These are phyloP conservation scores for Lymantria dispar DNA, from an alignment of 2,888 invertebrate species.

Conservation along the genomic window DNA sequence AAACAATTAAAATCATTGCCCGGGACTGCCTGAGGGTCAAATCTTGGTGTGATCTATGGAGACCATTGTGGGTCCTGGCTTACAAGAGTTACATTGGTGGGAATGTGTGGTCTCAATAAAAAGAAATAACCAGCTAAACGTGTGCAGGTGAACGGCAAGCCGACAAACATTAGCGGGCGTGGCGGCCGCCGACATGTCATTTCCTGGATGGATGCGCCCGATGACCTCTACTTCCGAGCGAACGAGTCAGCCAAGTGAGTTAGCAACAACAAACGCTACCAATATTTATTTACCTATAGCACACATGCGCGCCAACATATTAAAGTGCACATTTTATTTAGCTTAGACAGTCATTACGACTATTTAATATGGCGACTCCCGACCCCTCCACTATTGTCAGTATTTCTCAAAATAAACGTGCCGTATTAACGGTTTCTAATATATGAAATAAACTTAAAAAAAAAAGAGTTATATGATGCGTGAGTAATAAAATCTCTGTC, in stretches of 20 bases:
- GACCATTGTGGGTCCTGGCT: no score
- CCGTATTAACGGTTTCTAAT: not conserved
- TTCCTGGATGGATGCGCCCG: slow-evolving; percentile 99
- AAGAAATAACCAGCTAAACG: slow-evolving; percentile 15
- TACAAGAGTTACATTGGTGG: no score
- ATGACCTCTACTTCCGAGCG: slow-evolving; percentile 97
- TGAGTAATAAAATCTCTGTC: not conserved
- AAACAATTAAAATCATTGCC: no score
- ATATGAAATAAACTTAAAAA: not conserved
- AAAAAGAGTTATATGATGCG: not conserved
- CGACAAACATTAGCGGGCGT: slow-evolving; percentile 90
- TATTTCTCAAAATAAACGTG: not conserved
- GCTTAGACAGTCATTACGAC: no score
- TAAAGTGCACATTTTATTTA: not conserved
- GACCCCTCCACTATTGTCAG: no score
- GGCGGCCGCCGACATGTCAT: slow-evolving; percentile 95
- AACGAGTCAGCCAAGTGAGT: slow-evolving; percentile 95
- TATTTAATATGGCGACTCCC: no score
- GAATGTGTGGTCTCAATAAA: not conserved
- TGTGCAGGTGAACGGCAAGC: slow-evolving; percentile 89
- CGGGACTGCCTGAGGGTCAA: no score
- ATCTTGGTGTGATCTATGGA: no score
- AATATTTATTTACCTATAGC: no score
- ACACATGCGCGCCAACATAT: not conserved
- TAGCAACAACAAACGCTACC: not conserved